Percentiles rank a stretch among this genome's conserved stretches.
phyloP scores from a whole-genome alignment of 2,797 vertebrate genomes.

The Eulemur albifrons region DNA sequence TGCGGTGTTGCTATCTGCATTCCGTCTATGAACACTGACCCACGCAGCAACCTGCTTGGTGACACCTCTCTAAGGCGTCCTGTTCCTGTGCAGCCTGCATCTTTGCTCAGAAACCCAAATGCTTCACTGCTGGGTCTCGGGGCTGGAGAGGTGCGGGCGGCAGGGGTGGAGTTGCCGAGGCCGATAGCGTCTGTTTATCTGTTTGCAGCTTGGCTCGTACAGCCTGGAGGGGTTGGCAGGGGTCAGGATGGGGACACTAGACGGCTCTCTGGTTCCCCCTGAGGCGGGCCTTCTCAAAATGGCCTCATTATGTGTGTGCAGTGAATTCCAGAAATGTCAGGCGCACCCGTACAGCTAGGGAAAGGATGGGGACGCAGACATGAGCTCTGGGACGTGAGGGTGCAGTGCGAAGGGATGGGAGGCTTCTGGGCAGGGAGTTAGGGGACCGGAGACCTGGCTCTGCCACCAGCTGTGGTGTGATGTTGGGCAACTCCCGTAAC shows the following conservation, averaged over 20 bases:
- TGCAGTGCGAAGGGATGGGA: not conserved
- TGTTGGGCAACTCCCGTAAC: not conserved
- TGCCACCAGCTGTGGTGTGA: not conserved
- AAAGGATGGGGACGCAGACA: slow-evolving; percentile 2
- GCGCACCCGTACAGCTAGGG: slow-evolving; percentile 59
- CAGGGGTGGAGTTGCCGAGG: not conserved
- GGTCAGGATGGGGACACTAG: slow-evolving; percentile 79
- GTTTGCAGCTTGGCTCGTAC: slow-evolving; percentile 25
- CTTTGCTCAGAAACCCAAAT: not conserved
- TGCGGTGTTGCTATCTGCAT: not conserved
- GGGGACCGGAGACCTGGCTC: not conserved
- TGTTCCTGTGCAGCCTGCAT: not conserved
- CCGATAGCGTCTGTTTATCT: not conserved
- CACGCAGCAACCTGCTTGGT: not conserved
- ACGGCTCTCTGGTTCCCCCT: slow-evolving; percentile 68
- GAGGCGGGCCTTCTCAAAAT: slow-evolving; percentile 71
- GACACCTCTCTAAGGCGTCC: not conserved
- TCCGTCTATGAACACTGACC: not conserved
- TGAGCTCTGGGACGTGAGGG: not conserved
- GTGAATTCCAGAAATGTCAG: slow-evolving; percentile 77
- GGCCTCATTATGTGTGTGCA: slow-evolving; percentile 75
- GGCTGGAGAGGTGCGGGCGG: slow-evolving; percentile 22
- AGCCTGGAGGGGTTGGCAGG: slow-evolving; percentile 65
- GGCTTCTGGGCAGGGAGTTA: not conserved
- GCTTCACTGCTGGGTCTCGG: not conserved